These are phyloP conservation scores for Diprion similis DNA, from an alignment of 1,140 invertebrate species.

Conservation along the genomic window DNA sequence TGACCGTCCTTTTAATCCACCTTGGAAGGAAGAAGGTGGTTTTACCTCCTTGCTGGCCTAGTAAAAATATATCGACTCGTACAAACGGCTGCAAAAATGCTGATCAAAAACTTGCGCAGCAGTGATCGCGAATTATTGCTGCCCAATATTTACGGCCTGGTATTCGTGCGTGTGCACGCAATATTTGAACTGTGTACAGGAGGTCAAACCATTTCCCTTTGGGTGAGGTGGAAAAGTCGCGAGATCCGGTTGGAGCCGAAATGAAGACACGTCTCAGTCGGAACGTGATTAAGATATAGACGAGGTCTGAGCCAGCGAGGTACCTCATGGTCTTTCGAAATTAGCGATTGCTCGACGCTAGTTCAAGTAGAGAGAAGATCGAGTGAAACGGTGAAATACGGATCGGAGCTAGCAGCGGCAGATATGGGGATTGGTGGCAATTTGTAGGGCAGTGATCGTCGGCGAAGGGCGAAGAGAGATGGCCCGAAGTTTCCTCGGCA, in stretches of 20 bases:
- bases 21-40: too few species aligned
- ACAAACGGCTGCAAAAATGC: too few species aligned
- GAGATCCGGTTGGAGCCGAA: not conserved
- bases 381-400: constrained; percentile 20
- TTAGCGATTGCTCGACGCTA: not conserved
- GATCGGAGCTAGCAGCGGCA: not conserved
- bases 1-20: too few species aligned
- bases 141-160: too few species aligned
- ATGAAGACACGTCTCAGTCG: not conserved
- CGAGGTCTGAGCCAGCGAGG: not conserved
- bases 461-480: constrained; percentile 25
- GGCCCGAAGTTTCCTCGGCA: constrained; percentile 32
- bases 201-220: not conserved
- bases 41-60: too few species aligned
- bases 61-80: too few species aligned
- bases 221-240: not conserved
- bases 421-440: constrained; percentile 35
- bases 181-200: too few species aligned
- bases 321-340: not conserved
- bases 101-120: too few species aligned
- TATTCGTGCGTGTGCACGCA: too few species aligned
- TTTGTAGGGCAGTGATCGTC: constrained; percentile 29
- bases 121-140: too few species aligned
- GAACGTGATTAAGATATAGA: constrained; percentile 6
- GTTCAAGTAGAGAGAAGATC: constrained; percentile 24